Base-by-base conservation (phyloP, 2,888 invertebrate species). In the Pseudanteris insignis region DNA sequence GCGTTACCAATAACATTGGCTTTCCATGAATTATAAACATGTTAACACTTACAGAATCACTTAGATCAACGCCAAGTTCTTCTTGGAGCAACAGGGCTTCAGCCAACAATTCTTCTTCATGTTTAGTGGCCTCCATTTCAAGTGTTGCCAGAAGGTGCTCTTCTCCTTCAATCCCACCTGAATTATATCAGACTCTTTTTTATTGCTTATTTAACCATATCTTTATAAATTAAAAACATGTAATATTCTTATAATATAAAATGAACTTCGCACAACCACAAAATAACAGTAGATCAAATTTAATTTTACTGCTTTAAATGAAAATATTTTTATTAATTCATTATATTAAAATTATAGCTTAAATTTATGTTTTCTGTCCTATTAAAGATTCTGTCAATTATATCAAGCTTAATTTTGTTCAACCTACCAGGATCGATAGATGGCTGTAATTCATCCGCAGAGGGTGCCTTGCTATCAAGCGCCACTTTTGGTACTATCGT, bases 51-150 rank as follows among this genome's bases (percentile, higher is more conserved):
- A 62, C 62, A 38, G 57, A 57, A 43, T 62, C 76, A 8, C 67
- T 65, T 28, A 78, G 66, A 62, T 77, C 77, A 38, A 68, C 70
- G 5, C 76, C 77, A 18, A 79, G 72, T 38, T 77, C 76, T 46
- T 79, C 79, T 63, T 78, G 79, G 5, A 79, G 67, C 15, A 79
- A 66, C 12, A 79, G 63, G 4, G 79, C 79, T 59, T 79, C 79
- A 1, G 78, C 78, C 6, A 79, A 66, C 25, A 80, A 63, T 41
- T 79, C 78, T 38, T 77, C 79, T 50, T 79, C 79, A 30, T 77
- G 74, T 54, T 80, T 79, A 13, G 60, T 72, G 1, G 78, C 76
- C 38, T 78, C 78, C 77, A 79, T 78, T 60, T 75, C 78, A 21
- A 80, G 67, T 2, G 79, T 75, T 4, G 78, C 78, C 10, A 80